Base-by-base conservation (phyloP, 2,113 vertebrate species). In the Azemiops feae region DNA sequence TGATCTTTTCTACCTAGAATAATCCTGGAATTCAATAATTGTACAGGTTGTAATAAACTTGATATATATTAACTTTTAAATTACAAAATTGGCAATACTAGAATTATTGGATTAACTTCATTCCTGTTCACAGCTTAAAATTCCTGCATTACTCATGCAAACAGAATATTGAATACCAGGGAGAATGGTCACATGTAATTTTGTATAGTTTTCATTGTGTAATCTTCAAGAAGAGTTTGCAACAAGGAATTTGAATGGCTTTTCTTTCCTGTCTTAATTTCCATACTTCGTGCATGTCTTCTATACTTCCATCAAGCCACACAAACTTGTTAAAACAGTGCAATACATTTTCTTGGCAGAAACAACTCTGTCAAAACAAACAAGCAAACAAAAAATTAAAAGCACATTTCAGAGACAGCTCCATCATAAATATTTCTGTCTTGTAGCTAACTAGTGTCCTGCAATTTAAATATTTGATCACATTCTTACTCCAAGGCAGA, bases 401-500 rank as follows among this genome's bases (percentile, higher is more conserved):
- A 91, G 10, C 16, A 92, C 43, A 93, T 9, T 60, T 92, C 54
- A 25, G 47, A 54, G 27, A 89, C 34, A 89, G 34, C 14, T 23
- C 52, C 53, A n/a, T 20, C 88, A 57, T 1, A 20, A 55, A 60
- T 0, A 1, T 20, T 93, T 91, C 93, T 57, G 27, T 92, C 53
- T 90, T 85, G 87, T 86, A n/a, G 23, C 39, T 45, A 0, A 50
- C 34, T 88, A 55, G 88, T 93, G 74, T 92, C 58, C 92, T 60
- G 58, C 89, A 95, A 95, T 91, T 87, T 34, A 93, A 94, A 94
- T 91, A 92, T 87, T 92, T 95, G 91, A 12, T 94, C 89, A 52
- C 57, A 91, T 89, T 86, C 47, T 58, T 0, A 5, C 20, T 95
- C 88, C 87, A 25, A 53, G 87, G 88, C 0, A 52, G 87, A 64